A percentile compares a stretch with the other conserved stretches of the same genome.
Evolutionary conservation across 2,113 vertebrate genomes (phyloP).

Genomic region (Donacobius atricapilla): DNA sequence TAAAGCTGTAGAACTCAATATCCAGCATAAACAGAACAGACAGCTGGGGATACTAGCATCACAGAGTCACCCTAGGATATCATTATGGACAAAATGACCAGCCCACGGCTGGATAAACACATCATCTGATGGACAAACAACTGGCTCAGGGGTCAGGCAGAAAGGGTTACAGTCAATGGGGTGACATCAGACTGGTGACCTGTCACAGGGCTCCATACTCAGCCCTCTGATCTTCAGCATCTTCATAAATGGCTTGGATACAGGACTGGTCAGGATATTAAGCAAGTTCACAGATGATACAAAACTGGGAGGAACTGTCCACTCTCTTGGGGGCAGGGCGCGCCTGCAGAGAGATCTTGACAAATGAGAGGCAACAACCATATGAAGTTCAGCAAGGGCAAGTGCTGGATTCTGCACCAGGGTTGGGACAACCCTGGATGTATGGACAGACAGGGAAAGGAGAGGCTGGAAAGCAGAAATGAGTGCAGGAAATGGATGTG

Average conservation of each 20-base stretch:
- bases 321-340: accelerated
- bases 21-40: too few relatives aligned
- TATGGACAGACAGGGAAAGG: not conserved
- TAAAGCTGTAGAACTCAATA: too few relatives aligned
- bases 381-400: not conserved
- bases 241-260: not conserved
- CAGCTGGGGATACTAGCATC: too few relatives aligned
- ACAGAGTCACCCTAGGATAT: not conserved
- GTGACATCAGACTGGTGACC: too few relatives aligned
- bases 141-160: accelerated
- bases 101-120: not conserved
- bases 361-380: not conserved
- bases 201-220: not conserved
- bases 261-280: not conserved
- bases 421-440: too few relatives aligned
- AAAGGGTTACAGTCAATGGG: not conserved
- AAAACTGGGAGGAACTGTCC: not conserved
- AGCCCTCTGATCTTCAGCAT: not conserved
- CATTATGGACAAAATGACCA: not conserved
- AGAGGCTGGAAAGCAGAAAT: not conserved
- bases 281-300: too few relatives aligned
- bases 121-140: not conserved
- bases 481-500: not conserved
- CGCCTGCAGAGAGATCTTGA: not conserved
- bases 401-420: not conserved